Percentiles rank a stretch among this genome's conserved stretches.
Evolutionary conservation across 2,797 vertebrate species (phyloP).

Genomic region (Sebastes kiyomatsui): DNA sequence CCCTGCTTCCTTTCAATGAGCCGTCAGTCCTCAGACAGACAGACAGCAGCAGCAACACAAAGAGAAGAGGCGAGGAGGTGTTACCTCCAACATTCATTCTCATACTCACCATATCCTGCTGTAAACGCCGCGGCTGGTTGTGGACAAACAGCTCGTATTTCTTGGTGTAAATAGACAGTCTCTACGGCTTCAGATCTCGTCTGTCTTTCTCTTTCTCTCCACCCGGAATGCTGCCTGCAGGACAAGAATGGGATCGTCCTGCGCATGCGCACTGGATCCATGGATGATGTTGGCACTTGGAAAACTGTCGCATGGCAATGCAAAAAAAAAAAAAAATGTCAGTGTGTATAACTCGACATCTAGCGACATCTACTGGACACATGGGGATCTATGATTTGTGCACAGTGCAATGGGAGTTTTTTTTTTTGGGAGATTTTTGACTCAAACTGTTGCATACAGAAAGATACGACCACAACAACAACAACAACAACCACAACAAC

Average conservation of each 20-base stretch:
- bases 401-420: too few species aligned
- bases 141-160: background rate
- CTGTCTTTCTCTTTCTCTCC: constrained; percentile 61
- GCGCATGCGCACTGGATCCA: constrained; percentile 74
- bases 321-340: background rate
- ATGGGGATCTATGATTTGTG: background rate
- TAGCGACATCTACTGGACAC: constrained; percentile 54
- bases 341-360: background rate
- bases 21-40: constrained; percentile 52
- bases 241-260: constrained; percentile 81
- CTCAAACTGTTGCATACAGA: background rate
- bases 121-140: background rate
- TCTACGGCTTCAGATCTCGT: constrained; percentile 51
- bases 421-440: too few species aligned
- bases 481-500: too few species aligned
- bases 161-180: background rate
- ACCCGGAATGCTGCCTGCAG: constrained; percentile 78
- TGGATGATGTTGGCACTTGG: constrained; percentile 78
- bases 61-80: constrained; percentile 25
- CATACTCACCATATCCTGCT: constrained; percentile 66
- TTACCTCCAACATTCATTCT: background rate
- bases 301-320: constrained; percentile 70
- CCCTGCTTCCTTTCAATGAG: constrained; percentile 66
- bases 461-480: too few species aligned
- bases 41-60: constrained; percentile 42